Percentiles rank a stretch among this genome's conserved stretches.
These are phyloP conservation scores for Troides oblongomaculatus DNA, from an alignment of 2,888 invertebrate species.

Conservation along the genomic window DNA sequence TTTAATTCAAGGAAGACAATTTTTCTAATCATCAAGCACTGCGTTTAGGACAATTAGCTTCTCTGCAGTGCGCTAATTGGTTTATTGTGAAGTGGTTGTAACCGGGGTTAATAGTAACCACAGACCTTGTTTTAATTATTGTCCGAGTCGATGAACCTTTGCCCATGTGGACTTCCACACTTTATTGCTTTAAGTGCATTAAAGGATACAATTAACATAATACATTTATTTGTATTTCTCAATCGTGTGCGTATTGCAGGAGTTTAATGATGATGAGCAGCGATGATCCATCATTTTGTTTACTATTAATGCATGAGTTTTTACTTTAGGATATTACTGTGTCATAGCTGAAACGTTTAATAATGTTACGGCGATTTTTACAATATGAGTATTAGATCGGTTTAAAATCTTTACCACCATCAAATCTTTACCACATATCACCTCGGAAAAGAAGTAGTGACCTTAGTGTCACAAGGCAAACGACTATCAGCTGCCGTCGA, in stretches of 20 bases:
- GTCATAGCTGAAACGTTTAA: no score
- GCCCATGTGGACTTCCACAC: conserved; percentile 34
- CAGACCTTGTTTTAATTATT: conserved; percentile 10
- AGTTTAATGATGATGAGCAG: background rate
- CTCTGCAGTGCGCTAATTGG: conserved; percentile 8
- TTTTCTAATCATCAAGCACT: conserved; percentile 12
- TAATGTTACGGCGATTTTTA: no score
- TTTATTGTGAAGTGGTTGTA: conserved; percentile 9
- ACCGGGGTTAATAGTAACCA: conserved; percentile 2
- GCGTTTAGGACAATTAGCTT: conserved; percentile 16
- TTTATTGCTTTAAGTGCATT: conserved; percentile 34
- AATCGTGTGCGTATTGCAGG: background rate
- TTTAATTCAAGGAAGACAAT: conserved; percentile 18
- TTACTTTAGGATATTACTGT: background rate
- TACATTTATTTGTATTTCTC: background rate
- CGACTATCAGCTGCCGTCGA: no score
- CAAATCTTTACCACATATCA: no score
- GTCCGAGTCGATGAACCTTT: conserved; percentile 11
- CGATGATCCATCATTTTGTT: background rate
- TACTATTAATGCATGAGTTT: background rate
- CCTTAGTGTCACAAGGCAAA: no score
- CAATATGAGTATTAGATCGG: no score
- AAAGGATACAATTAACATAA: background rate
- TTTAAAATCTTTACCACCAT: no score
- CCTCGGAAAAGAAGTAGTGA: no score